Base-by-base conservation (phyloP, 2,797 vertebrate genomes). In the Avahi laniger region DNA sequence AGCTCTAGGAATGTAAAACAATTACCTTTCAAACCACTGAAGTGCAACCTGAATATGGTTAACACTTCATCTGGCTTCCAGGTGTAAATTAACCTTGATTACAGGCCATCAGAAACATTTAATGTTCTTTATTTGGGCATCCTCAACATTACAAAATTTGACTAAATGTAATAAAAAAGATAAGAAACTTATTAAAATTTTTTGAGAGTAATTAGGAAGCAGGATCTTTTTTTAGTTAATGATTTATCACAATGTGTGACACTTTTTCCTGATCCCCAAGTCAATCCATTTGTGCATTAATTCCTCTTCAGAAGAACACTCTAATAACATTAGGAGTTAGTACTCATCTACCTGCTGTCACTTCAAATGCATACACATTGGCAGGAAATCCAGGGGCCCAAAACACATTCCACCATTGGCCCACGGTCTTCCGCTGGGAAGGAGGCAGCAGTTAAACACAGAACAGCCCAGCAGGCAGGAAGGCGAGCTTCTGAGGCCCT, bases 11-110 rank as follows among this genome's bases (percentile, higher is more conserved):
- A 91, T 61, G 20, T 95, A 84, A 96, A 97, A 96, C 73, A 94
- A 89, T 89, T 94, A 91, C 86, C 88, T 97, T 94, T 95, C 87
- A 96, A 96, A 72, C 17, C 43, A 91, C 50, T 76, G 46, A 96
- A 91, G 70, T 84, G 54, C 82, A 95, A 63, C 79, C 57, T 95
- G 82, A 83, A 61, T 89, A 35, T 91, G 76, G 75, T 94, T 97
- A 97, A 94, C 38, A 95, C n/a, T 38, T 85, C 61, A 70, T 76
- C 54, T 92, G 38, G 38, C 63, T 97, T 90, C 30, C 46, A 89
- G 33, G 80, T 96, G 17, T 89, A 91, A 93, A 93, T 96, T 95
- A 94, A 89, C 67, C 80, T 96, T 95, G 54, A 89, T 52, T 79
- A 43, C 17, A 79, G 63, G 54, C 57, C 73, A 88, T 95, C 38